Percentiles rank a stretch among this genome's conserved stretches.
Conservation (phyloP, 2,113 vertebrate genomes). For the Pyrgilauda ruficollis region DNA sequence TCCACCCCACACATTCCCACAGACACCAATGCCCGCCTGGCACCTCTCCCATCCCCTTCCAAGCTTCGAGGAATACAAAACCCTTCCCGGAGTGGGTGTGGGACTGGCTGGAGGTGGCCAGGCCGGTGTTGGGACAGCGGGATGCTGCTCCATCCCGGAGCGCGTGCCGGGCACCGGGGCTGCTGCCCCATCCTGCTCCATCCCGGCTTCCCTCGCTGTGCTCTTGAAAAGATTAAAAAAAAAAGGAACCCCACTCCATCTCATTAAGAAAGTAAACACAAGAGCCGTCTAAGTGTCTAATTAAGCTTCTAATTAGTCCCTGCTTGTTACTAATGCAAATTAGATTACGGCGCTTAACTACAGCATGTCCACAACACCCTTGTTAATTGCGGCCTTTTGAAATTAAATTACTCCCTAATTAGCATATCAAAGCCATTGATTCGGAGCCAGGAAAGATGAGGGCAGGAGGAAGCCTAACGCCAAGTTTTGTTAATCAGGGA, state of each 20-base stretch:
- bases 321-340: constrained; percentile 99
- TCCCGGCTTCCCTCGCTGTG: constrained; percentile 36
- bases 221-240: constrained; percentile 73
- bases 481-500: constrained; percentile 99
- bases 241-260: constrained; percentile 87
- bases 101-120: background rate
- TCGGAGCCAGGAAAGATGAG: constrained; percentile 86
- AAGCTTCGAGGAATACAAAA: background rate
- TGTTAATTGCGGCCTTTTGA: constrained; percentile 99
- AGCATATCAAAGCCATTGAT: constrained; percentile 99
- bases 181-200: background rate
- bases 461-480: constrained; percentile 92
- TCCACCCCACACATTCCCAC: background rate
- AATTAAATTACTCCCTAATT: constrained; percentile 99
- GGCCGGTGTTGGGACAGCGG: background rate
- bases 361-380: constrained; percentile 99
- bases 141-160: background rate
- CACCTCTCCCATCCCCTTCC: background rate
- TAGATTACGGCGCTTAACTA: constrained; percentile 99
- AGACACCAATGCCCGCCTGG: fast-evolving
- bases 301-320: constrained; percentile 99
- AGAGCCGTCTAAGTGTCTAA: constrained; percentile 99
- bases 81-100: fast-evolving
- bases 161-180: background rate
- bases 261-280: constrained; percentile 99